These are phyloP conservation scores for Pao palembangensis DNA, from an alignment of 2,113 vertebrate species.

Conservation along the genomic window DNA sequence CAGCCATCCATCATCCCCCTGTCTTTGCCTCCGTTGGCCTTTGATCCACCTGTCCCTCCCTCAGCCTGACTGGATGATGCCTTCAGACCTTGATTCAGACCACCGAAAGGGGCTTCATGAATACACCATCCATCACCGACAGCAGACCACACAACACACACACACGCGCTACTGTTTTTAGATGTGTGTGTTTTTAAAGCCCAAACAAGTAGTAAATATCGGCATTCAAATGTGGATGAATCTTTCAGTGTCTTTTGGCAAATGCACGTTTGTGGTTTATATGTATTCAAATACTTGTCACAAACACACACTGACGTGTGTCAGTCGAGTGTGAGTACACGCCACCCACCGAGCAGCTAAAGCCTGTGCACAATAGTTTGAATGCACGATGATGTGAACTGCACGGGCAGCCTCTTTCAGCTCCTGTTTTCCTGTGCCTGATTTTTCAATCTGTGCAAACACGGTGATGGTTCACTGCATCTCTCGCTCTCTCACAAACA, in stretches of 20 bases:
- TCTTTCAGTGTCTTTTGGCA: background rate
- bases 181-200: background rate
- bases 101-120: slow-evolving; percentile 43
- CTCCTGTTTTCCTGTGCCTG: slow-evolving; percentile 19
- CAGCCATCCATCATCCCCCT: slow-evolving; percentile 10
- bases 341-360: background rate
- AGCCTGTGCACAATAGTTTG: too few species aligned
- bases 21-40: slow-evolving; percentile 22
- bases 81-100: slow-evolving; percentile 48
- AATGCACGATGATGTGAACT: background rate
- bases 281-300: background rate
- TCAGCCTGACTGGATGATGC: slow-evolving; percentile 38
- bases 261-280: background rate
- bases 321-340: background rate
- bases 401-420: slow-evolving; percentile 15
- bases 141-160: slow-evolving; percentile 22
- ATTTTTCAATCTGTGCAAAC: slow-evolving; percentile 61
- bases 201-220: too few species aligned
- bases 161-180: slow-evolving; percentile 24
- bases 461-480: slow-evolving; percentile 27
- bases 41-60: slow-evolving; percentile 37
- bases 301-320: background rate
- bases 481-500: background rate
- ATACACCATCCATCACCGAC: slow-evolving; percentile 55
- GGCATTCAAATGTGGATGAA: too few species aligned